Percentiles rank a stretch among this genome's conserved stretches.
phyloP scores from a whole-genome alignment of 1,140 invertebrate genomes.

The Oedothorax gibbosus region DNA sequence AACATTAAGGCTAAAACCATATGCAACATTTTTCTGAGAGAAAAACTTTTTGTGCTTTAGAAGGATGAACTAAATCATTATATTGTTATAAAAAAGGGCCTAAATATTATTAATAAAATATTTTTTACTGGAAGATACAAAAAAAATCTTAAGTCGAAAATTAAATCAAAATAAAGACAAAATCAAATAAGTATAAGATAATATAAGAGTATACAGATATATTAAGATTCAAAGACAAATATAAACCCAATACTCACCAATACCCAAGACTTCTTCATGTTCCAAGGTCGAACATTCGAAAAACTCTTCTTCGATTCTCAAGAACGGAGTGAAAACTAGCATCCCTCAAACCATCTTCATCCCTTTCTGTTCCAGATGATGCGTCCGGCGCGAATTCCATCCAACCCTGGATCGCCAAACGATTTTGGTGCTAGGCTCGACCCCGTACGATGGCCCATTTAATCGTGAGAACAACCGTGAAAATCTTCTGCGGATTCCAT shows the following conservation, averaged over 20 bases:
- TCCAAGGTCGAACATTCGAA: not conserved
- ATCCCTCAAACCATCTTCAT: not conserved
- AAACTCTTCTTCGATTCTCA: not conserved
- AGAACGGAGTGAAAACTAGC: not conserved
- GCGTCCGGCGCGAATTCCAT: slow-evolving; percentile 14
- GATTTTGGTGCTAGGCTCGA: slow-evolving; percentile 44
- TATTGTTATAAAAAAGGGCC: too few species aligned
- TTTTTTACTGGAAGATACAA: too few species aligned
- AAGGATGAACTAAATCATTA: too few species aligned
- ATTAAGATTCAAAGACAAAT: not conserved
- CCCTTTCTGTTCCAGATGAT: slow-evolving; percentile 30
- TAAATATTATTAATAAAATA: too few species aligned
- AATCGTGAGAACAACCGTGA: slow-evolving; percentile 26
- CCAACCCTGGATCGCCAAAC: slow-evolving; percentile 12
- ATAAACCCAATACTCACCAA: slow-evolving; percentile 22
- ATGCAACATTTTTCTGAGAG: too few species aligned
- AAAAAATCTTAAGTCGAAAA: too few species aligned
- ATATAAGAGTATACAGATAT: not conserved
- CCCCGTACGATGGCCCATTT: slow-evolving; percentile 30
- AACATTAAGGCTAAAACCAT: too few species aligned
- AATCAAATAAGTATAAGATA: not conserved
- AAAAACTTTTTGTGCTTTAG: too few species aligned
- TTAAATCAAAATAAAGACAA: not conserved
- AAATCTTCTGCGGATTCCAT: slow-evolving; percentile 15
- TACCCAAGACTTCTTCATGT: slow-evolving; percentile 10